Evolutionary conservation across 2,113 vertebrate genomes (phyloP), one percentile per base, ranked within the genome.

Genomic region (Nicator chloris): DNA sequence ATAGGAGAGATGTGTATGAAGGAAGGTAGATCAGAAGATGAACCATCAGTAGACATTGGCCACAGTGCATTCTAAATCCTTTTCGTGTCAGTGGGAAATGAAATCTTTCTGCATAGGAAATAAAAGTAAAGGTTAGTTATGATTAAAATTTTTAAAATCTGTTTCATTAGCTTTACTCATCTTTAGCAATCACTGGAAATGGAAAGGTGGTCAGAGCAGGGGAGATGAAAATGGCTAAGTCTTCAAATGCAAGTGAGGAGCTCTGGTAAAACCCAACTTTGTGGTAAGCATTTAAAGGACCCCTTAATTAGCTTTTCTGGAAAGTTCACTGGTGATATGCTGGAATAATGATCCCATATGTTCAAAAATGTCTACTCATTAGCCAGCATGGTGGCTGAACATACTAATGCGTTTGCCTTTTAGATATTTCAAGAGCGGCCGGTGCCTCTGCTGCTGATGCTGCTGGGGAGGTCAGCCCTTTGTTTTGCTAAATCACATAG

Each of bases 261-360:
- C 77, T 96, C 77, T 92, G 97, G 96, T 97, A 97, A 97, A 96
- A 90, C 95, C 45, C 92, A 96, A 88, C 96, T 97, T 98, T 98
- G 95, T 97, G 96, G 97, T 97, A 97, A 97, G 96, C 96, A 95
- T 97, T 97, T 97, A 97, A 97, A 98, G 96, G 93, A 77, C 90
- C 79, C 89, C 96, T 97, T 98, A 98, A 98, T 98, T 97, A 98
- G 97, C 90, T 97, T 98, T 98, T 98, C 97, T 98, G 97, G 97
- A 98, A 98, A 97, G 92, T 97, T 98, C 95, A 96, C 94, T 97
- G 97, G 95, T 97, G 97, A 96, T 97, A 96, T 95, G 96, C 97
- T 97, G 81, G 95, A 95, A 97, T 97, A 98, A 98, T 97, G 97
- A 97, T 97, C 96, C 96, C 96, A 90, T 95, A 78, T 97, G 97